Percentiles rank a stretch among this genome's conserved stretches.
Conservation (phyloP, 2,113 vertebrate genomes). For the Globicephala melas region DNA sequence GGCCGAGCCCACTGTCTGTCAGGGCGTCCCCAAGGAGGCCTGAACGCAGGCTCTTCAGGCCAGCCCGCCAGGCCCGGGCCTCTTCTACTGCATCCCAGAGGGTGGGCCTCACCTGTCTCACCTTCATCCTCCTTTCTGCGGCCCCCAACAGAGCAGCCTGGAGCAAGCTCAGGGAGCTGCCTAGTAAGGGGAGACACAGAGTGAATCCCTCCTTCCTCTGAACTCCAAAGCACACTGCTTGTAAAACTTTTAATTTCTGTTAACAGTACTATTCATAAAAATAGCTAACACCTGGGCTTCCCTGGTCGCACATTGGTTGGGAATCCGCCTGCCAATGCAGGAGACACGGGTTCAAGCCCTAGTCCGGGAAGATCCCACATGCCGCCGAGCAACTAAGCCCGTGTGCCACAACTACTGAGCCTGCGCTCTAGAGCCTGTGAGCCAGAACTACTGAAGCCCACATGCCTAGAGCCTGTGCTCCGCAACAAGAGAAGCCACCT, state of each 20-base stretch:
- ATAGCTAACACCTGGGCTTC: background rate
- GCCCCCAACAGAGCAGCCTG: conserved; percentile 76
- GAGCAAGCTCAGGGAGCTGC: conserved; percentile 28
- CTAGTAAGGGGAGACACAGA: conserved; percentile 25
- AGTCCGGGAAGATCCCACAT: no score
- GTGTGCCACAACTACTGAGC: no score
- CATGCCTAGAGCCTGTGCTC: no score
- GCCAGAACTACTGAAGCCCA: no score
- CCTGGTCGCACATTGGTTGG: no score
- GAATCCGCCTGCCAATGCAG: no score
- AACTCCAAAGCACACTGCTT: background rate
- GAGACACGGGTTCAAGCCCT: no score
- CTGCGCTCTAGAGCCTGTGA: no score
- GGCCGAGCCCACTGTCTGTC: conserved; percentile 58
- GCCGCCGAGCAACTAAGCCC: no score
- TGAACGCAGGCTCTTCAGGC: conserved; percentile 76
- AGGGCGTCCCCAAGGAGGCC: conserved; percentile 68
- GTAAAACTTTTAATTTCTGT: background rate
- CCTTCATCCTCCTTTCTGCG: conserved; percentile 59
- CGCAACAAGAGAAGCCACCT: no score
- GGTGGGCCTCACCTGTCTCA: conserved; percentile 72
- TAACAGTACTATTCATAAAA: background rate
- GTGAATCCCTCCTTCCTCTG: background rate
- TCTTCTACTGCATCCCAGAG: conserved; percentile 81
- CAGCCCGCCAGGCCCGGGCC: conserved; percentile 41